Evolutionary conservation across 2,113 vertebrate species (phyloP).

Genomic region (Forbesichthys agassizii): DNA sequence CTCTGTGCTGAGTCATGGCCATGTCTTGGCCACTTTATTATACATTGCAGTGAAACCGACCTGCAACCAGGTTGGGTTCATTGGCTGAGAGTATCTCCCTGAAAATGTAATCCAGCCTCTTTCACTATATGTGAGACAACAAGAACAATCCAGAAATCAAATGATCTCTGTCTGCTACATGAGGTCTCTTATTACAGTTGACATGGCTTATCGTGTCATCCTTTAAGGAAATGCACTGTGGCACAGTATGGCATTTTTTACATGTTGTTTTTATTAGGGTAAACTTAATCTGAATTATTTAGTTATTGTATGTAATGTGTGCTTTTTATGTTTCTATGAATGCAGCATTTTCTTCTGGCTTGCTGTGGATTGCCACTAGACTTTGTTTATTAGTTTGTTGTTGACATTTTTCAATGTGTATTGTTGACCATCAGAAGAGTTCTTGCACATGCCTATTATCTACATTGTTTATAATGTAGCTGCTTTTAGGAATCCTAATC

Average conservation of each 20-base stretch:
- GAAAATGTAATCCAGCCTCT: constrained; percentile 45
- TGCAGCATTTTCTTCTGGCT: constrained; percentile 8
- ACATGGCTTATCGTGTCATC: constrained; percentile 36
- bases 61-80: constrained; percentile 31
- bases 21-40: constrained; percentile 44
- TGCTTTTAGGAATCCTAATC: constrained; percentile 79
- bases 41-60: constrained; percentile 15
- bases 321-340: neutral
- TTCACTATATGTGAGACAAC: constrained; percentile 67
- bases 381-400: constrained; percentile 7
- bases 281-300: neutral
- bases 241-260: constrained; percentile 9
- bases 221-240: constrained; percentile 13
- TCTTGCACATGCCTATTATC: constrained; percentile 45
- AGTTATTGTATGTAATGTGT: neutral
- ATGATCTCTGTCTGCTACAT: constrained; percentile 62
- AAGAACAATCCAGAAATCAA: constrained; percentile 51
- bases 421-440: constrained; percentile 36
- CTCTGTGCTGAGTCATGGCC: constrained; percentile 39
- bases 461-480: constrained; percentile 67
- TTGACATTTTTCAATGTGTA: constrained; percentile 15
- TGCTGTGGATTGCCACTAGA: constrained; percentile 7
- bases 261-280: constrained; percentile 25
- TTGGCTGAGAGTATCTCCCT: constrained; percentile 31
- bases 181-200: constrained; percentile 65